These are phyloP conservation scores for Oncopodura yosiiana DNA, from an alignment of 1,140 invertebrate genomes.

Conservation along the genomic window DNA sequence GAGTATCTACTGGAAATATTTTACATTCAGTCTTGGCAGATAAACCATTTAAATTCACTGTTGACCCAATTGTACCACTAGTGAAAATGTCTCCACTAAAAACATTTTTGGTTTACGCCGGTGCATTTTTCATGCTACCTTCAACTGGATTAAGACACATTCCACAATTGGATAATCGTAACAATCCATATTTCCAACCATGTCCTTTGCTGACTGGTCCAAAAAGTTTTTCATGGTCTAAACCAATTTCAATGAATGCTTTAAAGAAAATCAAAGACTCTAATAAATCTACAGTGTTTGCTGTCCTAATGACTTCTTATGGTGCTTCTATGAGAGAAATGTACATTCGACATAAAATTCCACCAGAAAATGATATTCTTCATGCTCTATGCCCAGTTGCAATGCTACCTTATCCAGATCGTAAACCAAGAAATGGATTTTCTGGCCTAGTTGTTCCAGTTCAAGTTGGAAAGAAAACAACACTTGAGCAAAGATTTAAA, in stretches of 20 bases:
- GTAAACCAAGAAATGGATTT: conserved; percentile 23
- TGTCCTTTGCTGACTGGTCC: conserved; percentile 28
- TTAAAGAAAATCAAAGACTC: conserved; percentile 25
- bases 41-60: conserved; percentile 26
- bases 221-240: conserved; percentile 27
- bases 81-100: conserved; percentile 5
- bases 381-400: conserved; percentile 29
- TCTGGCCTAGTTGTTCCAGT: conserved; percentile 22
- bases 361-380: conserved; percentile 17
- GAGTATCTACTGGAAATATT: conserved; percentile 27
- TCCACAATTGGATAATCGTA: too few species aligned
- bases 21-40: conserved; percentile 26
- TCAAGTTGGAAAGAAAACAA: conserved; percentile 17
- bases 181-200: too few species aligned
- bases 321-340: conserved; percentile 27
- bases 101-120: conserved; percentile 10
- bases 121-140: conserved; percentile 15
- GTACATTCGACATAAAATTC: conserved; percentile 11
- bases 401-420: conserved; percentile 26
- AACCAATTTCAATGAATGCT: conserved; percentile 22
- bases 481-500: conserved; percentile 20
- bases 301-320: conserved; percentile 27
- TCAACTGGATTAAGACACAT: conserved; percentile 23
- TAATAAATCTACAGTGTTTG: conserved; percentile 23
- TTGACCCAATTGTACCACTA: conserved; percentile 23